A percentile compares a stretch with the other conserved stretches of the same genome.
These are phyloP conservation scores for Aspidoscelis tigris DNA, from an alignment of 2,113 vertebrate genomes.

Conservation along the genomic window DNA sequence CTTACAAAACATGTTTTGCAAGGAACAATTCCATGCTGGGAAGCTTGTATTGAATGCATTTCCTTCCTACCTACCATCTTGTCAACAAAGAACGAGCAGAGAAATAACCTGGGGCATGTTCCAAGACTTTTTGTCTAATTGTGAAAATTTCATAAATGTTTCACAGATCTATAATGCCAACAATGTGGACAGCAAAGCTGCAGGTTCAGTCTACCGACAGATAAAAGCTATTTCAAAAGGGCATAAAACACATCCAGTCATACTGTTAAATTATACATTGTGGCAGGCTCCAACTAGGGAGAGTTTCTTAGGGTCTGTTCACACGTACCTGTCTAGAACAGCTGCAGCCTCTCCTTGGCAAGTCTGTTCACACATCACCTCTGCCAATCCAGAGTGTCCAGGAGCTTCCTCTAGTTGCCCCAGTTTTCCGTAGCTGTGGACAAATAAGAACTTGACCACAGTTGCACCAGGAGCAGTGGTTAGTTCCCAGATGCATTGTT, in stretches of 20 bases:
- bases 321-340: too few species aligned
- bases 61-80: background rate
- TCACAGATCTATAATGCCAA: background rate
- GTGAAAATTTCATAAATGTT: background rate
- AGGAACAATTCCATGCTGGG: slow-evolving; percentile 2
- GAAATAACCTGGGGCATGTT: slow-evolving; percentile 4
- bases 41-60: background rate
- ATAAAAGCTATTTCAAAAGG: background rate
- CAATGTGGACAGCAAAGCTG: background rate
- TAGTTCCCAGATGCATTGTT: too few species aligned
- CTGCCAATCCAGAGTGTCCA: too few species aligned
- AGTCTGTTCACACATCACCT: too few species aligned
- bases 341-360: too few species aligned
- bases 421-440: too few species aligned
- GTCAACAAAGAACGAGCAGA: background rate
- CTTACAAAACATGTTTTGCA: slow-evolving; percentile 1
- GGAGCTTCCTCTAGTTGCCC: too few species aligned
- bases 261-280: background rate
- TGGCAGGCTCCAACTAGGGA: background rate
- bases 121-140: background rate
- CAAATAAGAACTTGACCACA: too few species aligned
- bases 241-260: background rate
- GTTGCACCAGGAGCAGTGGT: too few species aligned
- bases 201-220: background rate
- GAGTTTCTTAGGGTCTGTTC: too few species aligned